Conservation (phyloP, 1,140 invertebrate genomes). For the Oryzaephilus surinamensis region DNA sequence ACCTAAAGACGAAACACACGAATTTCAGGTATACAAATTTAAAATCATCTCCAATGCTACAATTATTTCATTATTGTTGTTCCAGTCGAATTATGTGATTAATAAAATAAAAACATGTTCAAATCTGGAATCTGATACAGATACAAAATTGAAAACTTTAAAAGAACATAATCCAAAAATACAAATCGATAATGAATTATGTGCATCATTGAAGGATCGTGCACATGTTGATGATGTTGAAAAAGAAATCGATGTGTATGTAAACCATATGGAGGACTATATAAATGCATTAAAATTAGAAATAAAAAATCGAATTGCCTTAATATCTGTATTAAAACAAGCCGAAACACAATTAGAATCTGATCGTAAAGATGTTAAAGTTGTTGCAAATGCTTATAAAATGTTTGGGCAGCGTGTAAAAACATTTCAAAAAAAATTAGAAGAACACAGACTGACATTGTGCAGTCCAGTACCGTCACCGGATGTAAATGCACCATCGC, state of each 20-base stretch:
- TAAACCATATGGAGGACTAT: constrained; percentile 66
- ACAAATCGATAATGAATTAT: constrained; percentile 47
- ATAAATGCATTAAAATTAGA: constrained; percentile 70
- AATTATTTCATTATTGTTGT: constrained; percentile 20
- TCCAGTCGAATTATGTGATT: constrained; percentile 48
- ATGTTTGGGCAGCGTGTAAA: constrained; percentile 82
- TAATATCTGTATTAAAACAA: constrained; percentile 65
- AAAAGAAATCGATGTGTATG: constrained; percentile 73
- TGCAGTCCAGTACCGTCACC: constrained; percentile 60
- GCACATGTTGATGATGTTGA: constrained; percentile 78
- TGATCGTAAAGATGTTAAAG: constrained; percentile 83
- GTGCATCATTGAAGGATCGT: constrained; percentile 66
- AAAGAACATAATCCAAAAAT: constrained; percentile 43
- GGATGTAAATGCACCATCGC: constrained; percentile 71
- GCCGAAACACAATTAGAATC: constrained; percentile 81
- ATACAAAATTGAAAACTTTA: constrained; percentile 51
- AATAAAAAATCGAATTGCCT: constrained; percentile 63
- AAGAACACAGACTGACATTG: constrained; percentile 58
- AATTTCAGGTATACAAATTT: constrained; percentile 53
- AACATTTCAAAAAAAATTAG: constrained; percentile 71
- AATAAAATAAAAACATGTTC: constrained; percentile 56
- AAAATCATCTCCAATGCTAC: constrained; percentile 19
- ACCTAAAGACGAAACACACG: constrained; percentile 52
- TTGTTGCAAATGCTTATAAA: constrained; percentile 86
- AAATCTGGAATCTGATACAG: constrained; percentile 53